phyloP scores from a whole-genome alignment of 2,797 vertebrate genomes.

The Rhinophrynus dorsalis region DNA sequence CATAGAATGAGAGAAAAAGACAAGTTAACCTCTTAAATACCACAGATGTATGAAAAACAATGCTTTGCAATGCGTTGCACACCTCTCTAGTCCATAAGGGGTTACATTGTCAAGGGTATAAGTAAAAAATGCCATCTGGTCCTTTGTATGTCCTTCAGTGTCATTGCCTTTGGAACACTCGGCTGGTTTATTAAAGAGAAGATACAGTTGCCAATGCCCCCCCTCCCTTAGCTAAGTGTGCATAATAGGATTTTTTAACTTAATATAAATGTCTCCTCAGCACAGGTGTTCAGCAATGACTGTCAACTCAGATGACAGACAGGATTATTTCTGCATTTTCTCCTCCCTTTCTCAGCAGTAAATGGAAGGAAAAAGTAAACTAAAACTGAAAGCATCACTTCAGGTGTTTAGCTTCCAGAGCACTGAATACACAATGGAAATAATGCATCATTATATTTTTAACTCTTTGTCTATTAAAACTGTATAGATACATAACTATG shows the following conservation, averaged over 20 bases:
- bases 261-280: background rate
- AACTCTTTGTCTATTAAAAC: too few relatives aligned
- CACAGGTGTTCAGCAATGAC: constrained; percentile 11
- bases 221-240: background rate
- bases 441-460: too few relatives aligned
- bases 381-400: background rate
- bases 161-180: background rate
- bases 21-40: too few relatives aligned
- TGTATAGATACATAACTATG: too few relatives aligned
- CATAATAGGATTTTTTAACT: background rate
- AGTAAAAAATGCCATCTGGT: background rate
- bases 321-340: background rate
- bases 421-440: too few relatives aligned
- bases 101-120: constrained; percentile 2
- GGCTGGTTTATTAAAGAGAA: background rate
- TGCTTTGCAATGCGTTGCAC: too few relatives aligned
- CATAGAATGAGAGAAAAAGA: background rate
- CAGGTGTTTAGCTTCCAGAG: too few relatives aligned
- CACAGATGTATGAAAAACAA: too few relatives aligned
- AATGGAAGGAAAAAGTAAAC: background rate
- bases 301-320: background rate
- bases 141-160: background rate
- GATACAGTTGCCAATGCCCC: background rate
- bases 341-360: background rate
- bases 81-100: too few relatives aligned